These are phyloP conservation scores for Ctenodactylus gundi DNA, from an alignment of 2,113 vertebrate species.

Conservation along the genomic window DNA sequence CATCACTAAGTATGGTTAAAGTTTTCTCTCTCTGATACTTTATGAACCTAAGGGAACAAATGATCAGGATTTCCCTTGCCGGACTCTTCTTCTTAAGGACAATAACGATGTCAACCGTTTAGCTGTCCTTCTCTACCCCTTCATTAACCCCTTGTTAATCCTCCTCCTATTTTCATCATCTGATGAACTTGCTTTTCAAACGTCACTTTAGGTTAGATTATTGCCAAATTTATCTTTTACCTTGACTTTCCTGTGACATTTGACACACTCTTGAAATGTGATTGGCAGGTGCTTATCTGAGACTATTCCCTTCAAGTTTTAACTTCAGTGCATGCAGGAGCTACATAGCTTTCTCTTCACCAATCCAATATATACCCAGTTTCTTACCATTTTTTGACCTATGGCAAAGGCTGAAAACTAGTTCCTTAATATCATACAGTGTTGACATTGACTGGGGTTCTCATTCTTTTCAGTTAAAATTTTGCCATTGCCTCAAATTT, in stretches of 20 bases:
- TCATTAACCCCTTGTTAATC: not conserved
- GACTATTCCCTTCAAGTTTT: not conserved
- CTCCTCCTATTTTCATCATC: not conserved
- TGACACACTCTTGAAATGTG: not conserved
- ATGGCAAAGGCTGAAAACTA: not conserved
- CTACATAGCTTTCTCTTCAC: not conserved
- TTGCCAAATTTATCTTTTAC: not conserved
- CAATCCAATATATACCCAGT: too few species aligned
- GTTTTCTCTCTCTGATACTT: not conserved
- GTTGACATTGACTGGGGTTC: not conserved
- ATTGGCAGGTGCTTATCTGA: not conserved
- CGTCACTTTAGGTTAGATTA: not conserved
- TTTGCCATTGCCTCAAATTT: not conserved
- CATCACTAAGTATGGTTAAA: not conserved
- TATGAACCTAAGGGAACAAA: not conserved
- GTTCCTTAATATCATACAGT: not conserved
- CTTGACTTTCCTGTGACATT: not conserved
- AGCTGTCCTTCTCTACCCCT: not conserved
- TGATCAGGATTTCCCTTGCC: not conserved
- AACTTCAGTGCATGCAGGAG: not conserved
- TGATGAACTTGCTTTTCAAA: not conserved
- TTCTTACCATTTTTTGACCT: not conserved
- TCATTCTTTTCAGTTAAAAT: not conserved
- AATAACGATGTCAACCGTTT: too few species aligned
- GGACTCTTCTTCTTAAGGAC: not conserved